Evolutionary conservation across 2,797 vertebrate species (phyloP), one percentile per base, ranked within the genome.

Genomic region (Pitangus sulphuratus): DNA sequence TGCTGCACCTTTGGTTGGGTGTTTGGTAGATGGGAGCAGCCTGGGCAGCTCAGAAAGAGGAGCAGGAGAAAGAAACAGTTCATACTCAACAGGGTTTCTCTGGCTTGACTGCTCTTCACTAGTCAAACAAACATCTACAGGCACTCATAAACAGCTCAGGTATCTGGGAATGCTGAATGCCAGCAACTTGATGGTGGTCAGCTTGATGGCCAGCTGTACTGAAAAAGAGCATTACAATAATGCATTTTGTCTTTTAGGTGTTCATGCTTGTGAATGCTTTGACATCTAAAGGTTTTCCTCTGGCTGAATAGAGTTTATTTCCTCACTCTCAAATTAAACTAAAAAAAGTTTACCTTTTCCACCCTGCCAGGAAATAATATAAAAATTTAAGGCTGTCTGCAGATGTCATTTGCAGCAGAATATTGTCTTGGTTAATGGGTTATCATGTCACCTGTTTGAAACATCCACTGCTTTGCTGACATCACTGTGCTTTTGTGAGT

Each of bases 231-330:
- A 45, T 39, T 47, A 57, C 42, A 39, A 42, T 6, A 42, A 42
- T 6, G 18, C 11, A 8, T 48, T 72, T 84, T 47, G 24, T 47
- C 54, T 87, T 68, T 84, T 61, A 66, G 26, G 21, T 80, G 35
- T 54, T 84, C 2, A 11, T 76, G 16, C 24, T 60, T 90, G 53
- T 48, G 75, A 57, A 39, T 45, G 42, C 21, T 71, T 76, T 89
- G 74, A 91, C 22, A 51, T 74, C 72, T 77, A 93, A 69, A 60
- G 31, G 3, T 47, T 91, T 94, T 51, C 28, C 35, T 80, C n/a
- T 47, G 21, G 8, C 8, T 85, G 33, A 6, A 4, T 57, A 65
- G 6, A 65, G 12, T 28, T 76, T 64, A 44, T 44, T 81, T 68
- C 6, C 16, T 17, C 7, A 54, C 33, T 54, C 21, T 33, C 19